These are phyloP conservation scores for Himalopsyche japonica DNA, from an alignment of 2,888 invertebrate species.

Conservation along the genomic window DNA sequence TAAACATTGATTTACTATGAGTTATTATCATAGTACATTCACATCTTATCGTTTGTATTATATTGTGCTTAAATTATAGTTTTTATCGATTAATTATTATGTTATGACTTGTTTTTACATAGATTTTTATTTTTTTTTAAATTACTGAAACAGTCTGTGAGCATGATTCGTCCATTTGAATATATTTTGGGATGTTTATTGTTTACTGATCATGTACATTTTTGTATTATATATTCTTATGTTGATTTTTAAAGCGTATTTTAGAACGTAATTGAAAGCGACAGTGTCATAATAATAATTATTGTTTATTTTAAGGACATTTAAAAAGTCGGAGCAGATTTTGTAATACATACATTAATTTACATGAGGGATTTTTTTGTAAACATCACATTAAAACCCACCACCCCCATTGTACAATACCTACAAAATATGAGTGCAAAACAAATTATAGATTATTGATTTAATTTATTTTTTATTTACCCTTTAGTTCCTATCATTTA, in stretches of 20 bases:
- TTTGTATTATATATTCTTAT: slow-evolving; percentile 29
- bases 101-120: not conserved
- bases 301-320: slow-evolving; percentile 16
- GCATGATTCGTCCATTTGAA: slow-evolving; percentile 34
- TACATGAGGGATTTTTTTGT: not conserved
- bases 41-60: slow-evolving; percentile 10
- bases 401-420: slow-evolving; percentile 4
- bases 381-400: not conserved
- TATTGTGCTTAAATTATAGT: not conserved
- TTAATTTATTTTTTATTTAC: slow-evolving; percentile 38
- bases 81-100: not conserved
- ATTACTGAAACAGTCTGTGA: slow-evolving; percentile 17
- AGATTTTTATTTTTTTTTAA: not conserved
- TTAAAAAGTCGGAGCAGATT: slow-evolving; percentile 3
- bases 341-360: slow-evolving; percentile 7
- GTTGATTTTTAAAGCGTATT: slow-evolving; percentile 4
- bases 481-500: not conserved
- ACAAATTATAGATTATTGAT: slow-evolving; percentile 10
- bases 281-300: slow-evolving; percentile 21
- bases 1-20: not conserved
- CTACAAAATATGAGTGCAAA: not conserved
- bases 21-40: not conserved
- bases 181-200: slow-evolving; percentile 8
- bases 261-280: slow-evolving; percentile 8
- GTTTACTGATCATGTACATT: slow-evolving; percentile 14